These are phyloP conservation scores for Cecropterus lyciades DNA, from an alignment of 1,140 invertebrate genomes.

Conservation along the genomic window DNA sequence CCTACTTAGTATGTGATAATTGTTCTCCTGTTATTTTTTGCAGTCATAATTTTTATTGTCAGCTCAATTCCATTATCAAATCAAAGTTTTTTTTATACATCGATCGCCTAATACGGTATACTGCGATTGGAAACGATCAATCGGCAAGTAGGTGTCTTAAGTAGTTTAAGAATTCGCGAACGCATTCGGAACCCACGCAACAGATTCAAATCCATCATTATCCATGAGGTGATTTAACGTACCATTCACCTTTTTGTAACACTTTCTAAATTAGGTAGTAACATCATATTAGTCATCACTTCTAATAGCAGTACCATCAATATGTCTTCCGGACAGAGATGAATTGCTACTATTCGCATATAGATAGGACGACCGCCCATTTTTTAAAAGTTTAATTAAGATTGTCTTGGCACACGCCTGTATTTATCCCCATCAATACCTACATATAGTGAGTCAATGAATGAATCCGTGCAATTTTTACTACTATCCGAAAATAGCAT, in stretches of 20 bases:
- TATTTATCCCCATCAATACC: conserved; percentile 1
- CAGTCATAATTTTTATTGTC: conserved; percentile 12
- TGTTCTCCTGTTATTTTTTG: conserved; percentile 17
- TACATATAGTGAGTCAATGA: background rate
- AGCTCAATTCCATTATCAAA: conserved; percentile 23
- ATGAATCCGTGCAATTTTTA: conserved; percentile 5
- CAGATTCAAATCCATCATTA: conserved; percentile 72
- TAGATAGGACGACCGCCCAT: conserved; percentile 18
- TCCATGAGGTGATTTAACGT: conserved; percentile 60
- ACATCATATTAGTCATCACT: conserved; percentile 52
- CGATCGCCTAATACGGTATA: conserved; percentile 29
- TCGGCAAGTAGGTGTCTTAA: conserved; percentile 58
- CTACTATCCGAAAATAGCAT: background rate
- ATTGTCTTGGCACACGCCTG: conserved; percentile 14
- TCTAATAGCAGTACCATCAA: conserved; percentile 42
- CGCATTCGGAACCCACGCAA: conserved; percentile 62
- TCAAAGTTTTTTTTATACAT: conserved; percentile 17
- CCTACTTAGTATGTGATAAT: conserved; percentile 11
- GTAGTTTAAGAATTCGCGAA: conserved; percentile 54
- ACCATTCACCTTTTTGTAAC: conserved; percentile 55
- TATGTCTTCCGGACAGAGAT: conserved; percentile 47
- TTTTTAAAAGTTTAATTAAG: conserved; percentile 22
- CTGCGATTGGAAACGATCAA: conserved; percentile 49
- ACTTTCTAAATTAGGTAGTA: conserved; percentile 69
- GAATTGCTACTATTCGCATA: conserved; percentile 35